A percentile compares a stretch with the other conserved stretches of the same genome.
phyloP scores from a whole-genome alignment of 1,140 invertebrate species.

The Leptopilina boulardi region DNA sequence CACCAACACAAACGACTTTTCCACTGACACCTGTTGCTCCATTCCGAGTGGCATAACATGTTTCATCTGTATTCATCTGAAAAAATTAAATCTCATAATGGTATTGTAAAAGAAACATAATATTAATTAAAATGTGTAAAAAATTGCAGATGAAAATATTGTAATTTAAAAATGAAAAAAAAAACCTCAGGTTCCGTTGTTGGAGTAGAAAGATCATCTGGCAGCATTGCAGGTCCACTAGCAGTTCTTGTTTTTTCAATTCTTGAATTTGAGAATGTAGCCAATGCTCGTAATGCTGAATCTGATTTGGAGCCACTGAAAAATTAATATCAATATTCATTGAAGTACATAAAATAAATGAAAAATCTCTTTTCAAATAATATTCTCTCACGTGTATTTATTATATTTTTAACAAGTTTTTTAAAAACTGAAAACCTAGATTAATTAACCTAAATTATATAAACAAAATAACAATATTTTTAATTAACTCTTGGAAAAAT shows the following conservation, averaged over 20 bases:
- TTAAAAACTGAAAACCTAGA: no score
- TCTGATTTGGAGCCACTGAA: conserved; percentile 77
- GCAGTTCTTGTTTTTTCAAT: conserved; percentile 79
- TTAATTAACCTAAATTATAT: no score
- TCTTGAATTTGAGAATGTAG: conserved; percentile 76
- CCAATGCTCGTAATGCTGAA: conserved; percentile 77
- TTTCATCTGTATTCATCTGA: conserved; percentile 71
- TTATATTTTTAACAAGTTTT: no score
- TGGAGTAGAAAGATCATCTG: conserved; percentile 78
- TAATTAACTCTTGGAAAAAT: no score
- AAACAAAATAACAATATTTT: no score
- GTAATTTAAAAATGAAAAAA: not conserved
- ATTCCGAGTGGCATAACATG: conserved; percentile 64
- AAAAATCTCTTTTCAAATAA: no score
- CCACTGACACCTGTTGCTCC: conserved; percentile 58
- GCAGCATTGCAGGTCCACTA: conserved; percentile 80
- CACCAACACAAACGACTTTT: conserved; percentile 58
- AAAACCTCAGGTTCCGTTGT: conserved; percentile 77
- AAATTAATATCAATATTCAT: not conserved
- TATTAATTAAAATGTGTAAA: not conserved
- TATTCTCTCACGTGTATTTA: no score
- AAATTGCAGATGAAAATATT: not conserved
- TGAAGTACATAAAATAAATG: no score
- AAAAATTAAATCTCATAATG: conserved; percentile 35
- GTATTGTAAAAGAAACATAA: not conserved